These are phyloP conservation scores for Phaetusa simplex DNA, from an alignment of 2,113 vertebrate genomes.

Conservation along the genomic window DNA sequence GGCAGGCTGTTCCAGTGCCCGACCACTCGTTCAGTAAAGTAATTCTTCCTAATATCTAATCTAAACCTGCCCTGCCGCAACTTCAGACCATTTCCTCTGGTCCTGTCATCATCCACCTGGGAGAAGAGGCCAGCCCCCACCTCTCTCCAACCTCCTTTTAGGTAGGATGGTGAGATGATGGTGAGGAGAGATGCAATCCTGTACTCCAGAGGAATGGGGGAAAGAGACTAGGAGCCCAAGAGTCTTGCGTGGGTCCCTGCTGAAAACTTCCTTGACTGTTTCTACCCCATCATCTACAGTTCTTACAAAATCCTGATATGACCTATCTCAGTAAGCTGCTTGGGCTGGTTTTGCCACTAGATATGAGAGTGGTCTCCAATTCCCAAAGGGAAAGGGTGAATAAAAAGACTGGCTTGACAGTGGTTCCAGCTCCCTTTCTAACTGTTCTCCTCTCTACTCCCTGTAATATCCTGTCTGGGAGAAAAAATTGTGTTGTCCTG, in stretches of 20 bases:
- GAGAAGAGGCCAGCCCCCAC: no score
- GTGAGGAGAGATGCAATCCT: not conserved
- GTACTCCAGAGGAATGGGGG: not conserved
- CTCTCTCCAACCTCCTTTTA: no score
- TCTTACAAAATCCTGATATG: not conserved
- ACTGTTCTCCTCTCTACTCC: not conserved
- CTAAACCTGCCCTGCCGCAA: no score
- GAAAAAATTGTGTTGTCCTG: not conserved
- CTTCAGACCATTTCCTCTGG: no score
- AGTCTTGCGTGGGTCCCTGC: not conserved
- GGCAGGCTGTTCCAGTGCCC: no score
- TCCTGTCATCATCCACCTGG: no score
- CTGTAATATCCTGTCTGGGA: not conserved
- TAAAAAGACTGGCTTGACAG: not conserved
- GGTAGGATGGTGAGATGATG: no score
- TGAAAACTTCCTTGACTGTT: not conserved
- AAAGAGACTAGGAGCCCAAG: not conserved
- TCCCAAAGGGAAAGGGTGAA: not conserved
- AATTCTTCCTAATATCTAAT: no score
- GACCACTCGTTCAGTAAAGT: no score
- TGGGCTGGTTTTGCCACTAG: not conserved
- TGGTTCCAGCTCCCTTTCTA: not conserved
- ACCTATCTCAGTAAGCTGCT: not conserved
- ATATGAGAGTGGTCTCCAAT: not conserved
- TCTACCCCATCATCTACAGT: not conserved